Evolutionary conservation across 1,140 invertebrate genomes (phyloP), one percentile per base, ranked within the genome.

Genomic region (Pomacea maculata): DNA sequence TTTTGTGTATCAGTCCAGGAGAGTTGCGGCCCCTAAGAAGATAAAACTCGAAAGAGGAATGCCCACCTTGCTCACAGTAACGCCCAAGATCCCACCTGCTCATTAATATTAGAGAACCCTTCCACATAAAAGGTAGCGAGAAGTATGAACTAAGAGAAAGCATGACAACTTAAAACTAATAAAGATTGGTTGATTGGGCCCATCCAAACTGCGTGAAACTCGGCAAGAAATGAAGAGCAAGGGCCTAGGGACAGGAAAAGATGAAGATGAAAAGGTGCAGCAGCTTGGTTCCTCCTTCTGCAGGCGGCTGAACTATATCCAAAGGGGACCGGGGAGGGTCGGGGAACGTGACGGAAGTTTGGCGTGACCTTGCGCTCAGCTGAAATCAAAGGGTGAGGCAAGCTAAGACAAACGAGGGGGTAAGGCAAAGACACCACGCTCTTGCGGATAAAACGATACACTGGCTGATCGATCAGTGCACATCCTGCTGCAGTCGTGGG

Each of bases 231-330:
- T 12, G 55, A 52, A 73, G 72, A 73, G 34, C 52, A 15, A 52
- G 72, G 34, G 55, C 45, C 52, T 34, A 73, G 72, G 55, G 72
- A 52, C 45, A 73, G 72, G 29, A 54, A 73, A 17, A 73, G 71
- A 52, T 11, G 29, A 29, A 73, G 45, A 73, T 19, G 55, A 4
- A 73, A 54, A 73, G 71, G 55, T 29, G 29, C 45, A 73, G 72
- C 34, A 45, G 34, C 34, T 45, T 45, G 34, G 34, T 45, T 45
- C 34, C 34, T 45, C 34, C 34, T 45, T 45, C 34, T 45, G 34
- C 34, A 45, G 34, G 34, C 34, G 34, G 34, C 34, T 45, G 34
- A 45, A 45, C 34, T 45, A 45, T 45, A 45, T 45, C 34, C 34
- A 73, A 29, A 52, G 15, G 29, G 72, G 55, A 15, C 52, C 8